A percentile compares a stretch with the other conserved stretches of the same genome.
phyloP scores from a whole-genome alignment of 2,888 invertebrate species.

The Abrostola triplasia region DNA sequence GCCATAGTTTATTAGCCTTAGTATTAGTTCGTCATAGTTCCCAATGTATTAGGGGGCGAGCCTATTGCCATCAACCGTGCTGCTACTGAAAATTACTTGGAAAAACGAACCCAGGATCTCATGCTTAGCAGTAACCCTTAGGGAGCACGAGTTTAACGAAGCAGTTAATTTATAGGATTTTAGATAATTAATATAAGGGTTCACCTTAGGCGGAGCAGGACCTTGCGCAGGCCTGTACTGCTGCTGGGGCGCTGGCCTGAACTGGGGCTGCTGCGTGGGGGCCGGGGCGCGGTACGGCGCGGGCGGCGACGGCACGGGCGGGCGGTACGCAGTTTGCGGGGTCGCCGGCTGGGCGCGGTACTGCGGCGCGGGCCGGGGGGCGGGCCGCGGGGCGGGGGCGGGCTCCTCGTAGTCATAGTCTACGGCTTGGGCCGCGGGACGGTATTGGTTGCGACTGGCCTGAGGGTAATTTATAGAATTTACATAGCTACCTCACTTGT shows the following conservation, averaged over 20 bases:
- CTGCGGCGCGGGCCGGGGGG: constrained; percentile 62
- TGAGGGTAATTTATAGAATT: background rate
- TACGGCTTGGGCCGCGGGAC: constrained; percentile 53
- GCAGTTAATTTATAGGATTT: background rate
- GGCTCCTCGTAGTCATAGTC: constrained; percentile 82
- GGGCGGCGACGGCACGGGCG: constrained; percentile 57
- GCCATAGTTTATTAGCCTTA: too few species aligned
- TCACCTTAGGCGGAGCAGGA: constrained; percentile 79
- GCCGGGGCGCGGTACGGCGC: constrained; percentile 64
- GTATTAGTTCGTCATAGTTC: too few species aligned
- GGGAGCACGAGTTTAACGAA: too few species aligned
- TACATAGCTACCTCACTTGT: too few species aligned
- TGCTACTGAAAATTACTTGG: too few species aligned
- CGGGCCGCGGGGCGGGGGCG: constrained; percentile 66
- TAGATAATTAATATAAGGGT: background rate
- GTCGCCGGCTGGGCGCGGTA: constrained; percentile 62
- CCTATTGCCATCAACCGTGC: too few species aligned
- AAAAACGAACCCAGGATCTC: too few species aligned
- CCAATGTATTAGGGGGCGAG: too few species aligned
- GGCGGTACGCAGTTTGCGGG: constrained; percentile 65
- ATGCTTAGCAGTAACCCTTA: too few species aligned
- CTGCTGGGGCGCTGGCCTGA: constrained; percentile 66
- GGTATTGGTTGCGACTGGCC: constrained; percentile 54
- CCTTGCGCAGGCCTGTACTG: constrained; percentile 63
- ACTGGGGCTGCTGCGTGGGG: constrained; percentile 63